phyloP scores from a whole-genome alignment of 2,113 vertebrate species.

The Paramormyrops kingsleyae region DNA sequence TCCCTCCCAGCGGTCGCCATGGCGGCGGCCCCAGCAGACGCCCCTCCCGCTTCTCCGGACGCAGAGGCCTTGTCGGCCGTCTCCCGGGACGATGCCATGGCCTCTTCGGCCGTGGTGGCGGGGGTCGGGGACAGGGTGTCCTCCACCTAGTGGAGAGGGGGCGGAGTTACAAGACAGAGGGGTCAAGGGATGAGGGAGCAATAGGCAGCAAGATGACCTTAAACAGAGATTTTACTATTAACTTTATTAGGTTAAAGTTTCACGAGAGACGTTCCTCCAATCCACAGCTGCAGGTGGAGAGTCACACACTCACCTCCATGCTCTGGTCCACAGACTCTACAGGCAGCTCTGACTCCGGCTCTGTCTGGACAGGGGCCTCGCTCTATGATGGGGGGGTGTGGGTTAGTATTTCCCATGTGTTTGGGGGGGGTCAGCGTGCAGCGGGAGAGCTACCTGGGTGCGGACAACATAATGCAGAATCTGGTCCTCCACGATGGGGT shows the following conservation, averaged over 20 bases:
- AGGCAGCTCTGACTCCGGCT: constrained; percentile 34
- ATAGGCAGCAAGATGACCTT: not conserved
- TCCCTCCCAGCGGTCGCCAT: constrained; percentile 56
- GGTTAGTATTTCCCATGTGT: not conserved
- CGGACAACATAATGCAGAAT: constrained; percentile 71
- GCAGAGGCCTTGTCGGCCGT: constrained; percentile 42
- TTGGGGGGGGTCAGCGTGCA: not conserved
- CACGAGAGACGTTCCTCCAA: not conserved
- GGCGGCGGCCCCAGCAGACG: constrained; percentile 40
- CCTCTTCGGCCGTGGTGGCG: constrained; percentile 84
- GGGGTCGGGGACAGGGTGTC: constrained; percentile 72
- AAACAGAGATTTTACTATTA: not conserved
- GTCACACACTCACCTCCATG: constrained; percentile 35
- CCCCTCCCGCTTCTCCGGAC: constrained; percentile 48
- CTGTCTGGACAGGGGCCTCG: constrained; percentile 40
- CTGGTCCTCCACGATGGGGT: constrained; percentile 74
- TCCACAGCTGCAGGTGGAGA: not conserved
- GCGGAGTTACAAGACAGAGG: not conserved
- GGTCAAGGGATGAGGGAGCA: not conserved
- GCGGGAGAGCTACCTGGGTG: constrained; percentile 47
- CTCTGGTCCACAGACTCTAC: constrained; percentile 41
- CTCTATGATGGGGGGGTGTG: constrained; percentile 28
- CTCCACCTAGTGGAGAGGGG: constrained; percentile 42
- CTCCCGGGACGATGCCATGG: constrained; percentile 61
- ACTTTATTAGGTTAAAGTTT: not conserved